These are phyloP conservation scores for Ammodytes marinus DNA, from an alignment of 2,113 vertebrate species.

Conservation along the genomic window DNA sequence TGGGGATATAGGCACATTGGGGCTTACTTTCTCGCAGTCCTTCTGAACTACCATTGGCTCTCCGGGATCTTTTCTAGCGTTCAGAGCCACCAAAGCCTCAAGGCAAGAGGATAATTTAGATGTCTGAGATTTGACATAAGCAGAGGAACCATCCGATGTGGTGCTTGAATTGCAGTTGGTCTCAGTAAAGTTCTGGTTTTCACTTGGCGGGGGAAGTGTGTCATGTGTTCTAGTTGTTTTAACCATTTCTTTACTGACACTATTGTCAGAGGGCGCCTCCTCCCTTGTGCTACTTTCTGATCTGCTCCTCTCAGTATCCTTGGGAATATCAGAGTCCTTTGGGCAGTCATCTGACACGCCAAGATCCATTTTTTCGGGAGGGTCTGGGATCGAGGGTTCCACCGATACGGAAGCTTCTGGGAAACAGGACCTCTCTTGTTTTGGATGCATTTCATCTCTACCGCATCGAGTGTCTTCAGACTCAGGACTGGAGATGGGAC, in stretches of 20 bases:
- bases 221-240: conserved; percentile 76
- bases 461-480: conserved; percentile 86
- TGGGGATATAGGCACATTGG: conserved; percentile 93
- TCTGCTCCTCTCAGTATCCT: conserved; percentile 58
- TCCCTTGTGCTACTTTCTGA: conserved; percentile 65
- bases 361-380: conserved; percentile 82
- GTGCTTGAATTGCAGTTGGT: conserved; percentile 75
- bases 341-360: conserved; percentile 90
- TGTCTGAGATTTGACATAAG: conserved; percentile 87
- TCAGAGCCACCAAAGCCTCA: conserved; percentile 92
- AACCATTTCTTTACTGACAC: conserved; percentile 77
- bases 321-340: conserved; percentile 84
- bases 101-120: conserved; percentile 94
- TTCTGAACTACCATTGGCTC: conserved; percentile 82
- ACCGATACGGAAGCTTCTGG: conserved; percentile 83
- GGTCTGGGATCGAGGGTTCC: conserved; percentile 84
- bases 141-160: conserved; percentile 60
- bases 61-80: conserved; percentile 90
- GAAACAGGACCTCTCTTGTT: conserved; percentile 87
- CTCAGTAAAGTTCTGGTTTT: conserved; percentile 79
- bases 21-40: conserved; percentile 87
- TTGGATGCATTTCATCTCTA: conserved; percentile 82
- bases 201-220: conserved; percentile 75
- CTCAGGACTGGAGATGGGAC: conserved; percentile 94
- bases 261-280: conserved; percentile 61